A percentile compares a stretch with the other conserved stretches of the same genome.
Conservation (phyloP, 2,888 invertebrate species). For the Ochlodes sylvanus region DNA sequence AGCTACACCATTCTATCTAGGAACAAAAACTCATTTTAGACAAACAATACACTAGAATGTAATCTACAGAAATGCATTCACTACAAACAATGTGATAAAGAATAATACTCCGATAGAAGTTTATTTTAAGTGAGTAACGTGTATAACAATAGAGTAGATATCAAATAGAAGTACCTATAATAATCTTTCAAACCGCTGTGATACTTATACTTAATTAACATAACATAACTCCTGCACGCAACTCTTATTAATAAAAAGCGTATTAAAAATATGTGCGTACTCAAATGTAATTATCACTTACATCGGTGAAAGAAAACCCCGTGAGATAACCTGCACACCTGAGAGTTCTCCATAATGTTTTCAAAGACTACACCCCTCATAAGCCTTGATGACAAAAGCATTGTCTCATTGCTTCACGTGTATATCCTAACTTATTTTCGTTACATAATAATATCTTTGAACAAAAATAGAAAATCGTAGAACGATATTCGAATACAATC, state of each 20-base stretch:
- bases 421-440: conserved; percentile 17
- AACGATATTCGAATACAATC: conserved; percentile 32
- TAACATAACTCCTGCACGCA: no score
- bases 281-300: no score
- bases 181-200: conserved; percentile 3
- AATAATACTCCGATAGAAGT: conserved; percentile 20
- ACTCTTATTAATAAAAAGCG: no score
- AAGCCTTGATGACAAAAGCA: neutral
- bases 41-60: conserved; percentile 22
- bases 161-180: neutral
- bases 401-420: conserved; percentile 10
- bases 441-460: conserved; percentile 2
- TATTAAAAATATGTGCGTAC: no score
- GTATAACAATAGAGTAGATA: conserved; percentile 1
- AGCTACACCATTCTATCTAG: conserved; percentile 1
- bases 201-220: neutral
- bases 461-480: conserved; percentile 20
- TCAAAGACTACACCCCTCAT: no score
- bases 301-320: no score
- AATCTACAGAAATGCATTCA: conserved; percentile 21
- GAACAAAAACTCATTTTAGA: conserved; percentile 20
- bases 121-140: conserved; percentile 16
- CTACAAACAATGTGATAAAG: conserved; percentile 22
- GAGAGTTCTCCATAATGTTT: no score
- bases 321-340: no score